phyloP scores from a whole-genome alignment of 2,113 vertebrate genomes.

The Lagenorhynchus albirostris region DNA sequence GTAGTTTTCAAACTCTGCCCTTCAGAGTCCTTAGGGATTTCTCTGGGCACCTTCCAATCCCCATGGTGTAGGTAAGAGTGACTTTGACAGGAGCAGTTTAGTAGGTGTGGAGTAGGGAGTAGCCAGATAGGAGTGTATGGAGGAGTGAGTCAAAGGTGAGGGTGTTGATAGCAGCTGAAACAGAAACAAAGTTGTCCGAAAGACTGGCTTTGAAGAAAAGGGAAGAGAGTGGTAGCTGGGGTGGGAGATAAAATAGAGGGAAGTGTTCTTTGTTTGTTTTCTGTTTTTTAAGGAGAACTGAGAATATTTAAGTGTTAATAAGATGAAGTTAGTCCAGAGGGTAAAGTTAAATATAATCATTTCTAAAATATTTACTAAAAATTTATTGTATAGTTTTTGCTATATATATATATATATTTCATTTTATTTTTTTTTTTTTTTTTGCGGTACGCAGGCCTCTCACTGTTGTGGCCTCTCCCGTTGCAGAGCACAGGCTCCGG shows the following conservation, averaged over 20 bases:
- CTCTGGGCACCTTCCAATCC: not conserved
- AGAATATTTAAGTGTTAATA: not conserved
- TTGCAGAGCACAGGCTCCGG: too few species aligned
- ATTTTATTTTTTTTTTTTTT: not conserved
- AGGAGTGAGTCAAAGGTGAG: not conserved
- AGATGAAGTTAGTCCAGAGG: not conserved
- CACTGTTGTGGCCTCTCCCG: too few species aligned
- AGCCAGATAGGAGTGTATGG: not conserved
- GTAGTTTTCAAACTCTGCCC: not conserved
- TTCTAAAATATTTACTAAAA: constrained; percentile 30
- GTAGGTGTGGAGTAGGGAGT: not conserved
- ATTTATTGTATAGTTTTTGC: not conserved
- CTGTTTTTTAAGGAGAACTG: not conserved
- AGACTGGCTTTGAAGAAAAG: not conserved
- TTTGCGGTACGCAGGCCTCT: too few species aligned
- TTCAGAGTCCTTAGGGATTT: not conserved
- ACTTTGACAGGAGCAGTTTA: not conserved
- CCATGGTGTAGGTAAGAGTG: not conserved
- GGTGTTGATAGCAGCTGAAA: not conserved
- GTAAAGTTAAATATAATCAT: not conserved
- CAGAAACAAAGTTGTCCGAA: not conserved
- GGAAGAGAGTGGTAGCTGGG: not conserved
- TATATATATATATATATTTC: not conserved
- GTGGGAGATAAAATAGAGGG: not conserved
- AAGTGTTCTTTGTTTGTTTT: not conserved